phyloP scores from a whole-genome alignment of 2,888 invertebrate genomes.

The Lepidocyrtoides sp. region DNA sequence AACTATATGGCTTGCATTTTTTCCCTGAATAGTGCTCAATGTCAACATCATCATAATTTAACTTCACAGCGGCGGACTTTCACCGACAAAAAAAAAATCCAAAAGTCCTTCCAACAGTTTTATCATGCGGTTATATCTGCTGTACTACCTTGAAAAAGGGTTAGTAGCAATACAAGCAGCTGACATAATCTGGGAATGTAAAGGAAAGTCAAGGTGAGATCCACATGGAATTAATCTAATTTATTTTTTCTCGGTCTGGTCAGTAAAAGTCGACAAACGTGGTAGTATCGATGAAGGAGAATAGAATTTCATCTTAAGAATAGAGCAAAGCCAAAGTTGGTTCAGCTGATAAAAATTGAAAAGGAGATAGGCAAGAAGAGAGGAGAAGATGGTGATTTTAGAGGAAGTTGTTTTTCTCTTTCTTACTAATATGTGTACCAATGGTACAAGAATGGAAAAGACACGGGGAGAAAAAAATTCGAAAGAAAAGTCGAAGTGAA shows the following conservation, averaged over 20 bases:
- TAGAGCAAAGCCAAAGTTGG: not conserved
- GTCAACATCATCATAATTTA: slow-evolving; percentile 69
- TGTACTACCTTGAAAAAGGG: too few species aligned
- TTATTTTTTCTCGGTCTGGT: slow-evolving; percentile 7
- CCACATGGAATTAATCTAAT: not conserved
- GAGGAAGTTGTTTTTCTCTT: too few species aligned
- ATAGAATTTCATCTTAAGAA: not conserved
- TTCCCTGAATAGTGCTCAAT: slow-evolving; percentile 27
- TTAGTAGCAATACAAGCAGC: too few species aligned
- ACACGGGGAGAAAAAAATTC: not conserved
- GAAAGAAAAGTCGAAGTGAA: not conserved
- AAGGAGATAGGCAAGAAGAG: not conserved
- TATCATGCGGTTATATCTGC: too few species aligned
- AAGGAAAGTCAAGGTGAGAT: slow-evolving; percentile 30
- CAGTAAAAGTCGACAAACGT: not conserved
- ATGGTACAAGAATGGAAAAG: not conserved
- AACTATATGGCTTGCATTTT: not conserved
- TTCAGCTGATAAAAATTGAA: not conserved
- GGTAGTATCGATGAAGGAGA: too few species aligned
- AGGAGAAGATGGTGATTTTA: not conserved
- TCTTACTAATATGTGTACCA: too few species aligned
- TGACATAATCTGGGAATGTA: not conserved
- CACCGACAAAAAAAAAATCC: not conserved
- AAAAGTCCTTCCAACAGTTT: too few species aligned
- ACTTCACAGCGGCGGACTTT: not conserved